phyloP scores from a whole-genome alignment of 2,113 vertebrate genomes.

The Equus przewalskii region DNA sequence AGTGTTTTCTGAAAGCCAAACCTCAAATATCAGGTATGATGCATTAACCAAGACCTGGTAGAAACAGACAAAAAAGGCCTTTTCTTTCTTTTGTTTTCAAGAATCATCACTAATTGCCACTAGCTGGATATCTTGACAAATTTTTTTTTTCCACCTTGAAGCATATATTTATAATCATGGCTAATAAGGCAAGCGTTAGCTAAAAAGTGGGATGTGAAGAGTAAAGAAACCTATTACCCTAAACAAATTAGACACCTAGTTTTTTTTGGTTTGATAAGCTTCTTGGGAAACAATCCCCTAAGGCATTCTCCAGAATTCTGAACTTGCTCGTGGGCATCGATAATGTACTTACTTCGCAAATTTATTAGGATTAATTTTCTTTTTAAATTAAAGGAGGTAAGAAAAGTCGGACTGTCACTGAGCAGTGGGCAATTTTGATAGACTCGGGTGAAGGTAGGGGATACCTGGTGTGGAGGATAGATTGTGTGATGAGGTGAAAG shows the following conservation, averaged over 20 bases:
- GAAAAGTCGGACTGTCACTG: background rate
- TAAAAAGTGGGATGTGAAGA: background rate
- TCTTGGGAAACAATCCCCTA: background rate
- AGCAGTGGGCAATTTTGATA: background rate
- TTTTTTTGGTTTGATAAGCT: background rate
- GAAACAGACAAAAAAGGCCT: background rate
- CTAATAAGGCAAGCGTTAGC: background rate
- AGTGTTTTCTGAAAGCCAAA: background rate
- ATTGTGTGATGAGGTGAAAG: background rate
- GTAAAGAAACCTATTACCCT: background rate
- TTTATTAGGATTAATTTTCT: background rate
- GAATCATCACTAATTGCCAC: background rate
- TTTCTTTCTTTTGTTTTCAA: background rate
- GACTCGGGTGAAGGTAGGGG: background rate
- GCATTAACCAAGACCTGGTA: background rate
- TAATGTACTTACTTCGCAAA: background rate
- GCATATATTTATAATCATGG: background rate
- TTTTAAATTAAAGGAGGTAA: background rate
- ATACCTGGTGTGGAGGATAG: accelerated
- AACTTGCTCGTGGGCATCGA: background rate
- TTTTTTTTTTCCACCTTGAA: background rate
- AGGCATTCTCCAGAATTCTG: background rate
- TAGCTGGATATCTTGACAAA: background rate
- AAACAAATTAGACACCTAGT: background rate
- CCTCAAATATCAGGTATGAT: background rate